Conservation (phyloP, 2,797 vertebrate genomes). For the Cottoperca gobio region DNA sequence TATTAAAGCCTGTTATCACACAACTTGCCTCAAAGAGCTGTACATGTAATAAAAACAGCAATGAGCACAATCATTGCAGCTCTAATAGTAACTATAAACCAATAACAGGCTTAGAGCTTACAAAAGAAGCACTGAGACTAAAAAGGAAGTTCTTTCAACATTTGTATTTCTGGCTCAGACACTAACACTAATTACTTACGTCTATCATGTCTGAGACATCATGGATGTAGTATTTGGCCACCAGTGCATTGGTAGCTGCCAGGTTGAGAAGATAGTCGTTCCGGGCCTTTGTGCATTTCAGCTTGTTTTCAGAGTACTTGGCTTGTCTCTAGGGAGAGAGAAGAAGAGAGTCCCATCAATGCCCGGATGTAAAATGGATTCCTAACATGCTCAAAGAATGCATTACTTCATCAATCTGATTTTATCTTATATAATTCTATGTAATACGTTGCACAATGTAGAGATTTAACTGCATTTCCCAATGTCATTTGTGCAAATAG, state of each 20-base stretch:
- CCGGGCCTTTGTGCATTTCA: slow-evolving; percentile 98
- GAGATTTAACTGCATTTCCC: slow-evolving; percentile 11
- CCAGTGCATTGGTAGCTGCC: slow-evolving; percentile 93
- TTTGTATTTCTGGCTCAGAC: not conserved
- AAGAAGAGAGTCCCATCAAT: slow-evolving; percentile 46
- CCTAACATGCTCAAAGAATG: slow-evolving; percentile 47
- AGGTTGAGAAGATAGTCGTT: slow-evolving; percentile 98
- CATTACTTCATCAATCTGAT: slow-evolving; percentile 44
- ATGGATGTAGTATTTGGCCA: slow-evolving; percentile 98
- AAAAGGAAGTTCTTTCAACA: not conserved
- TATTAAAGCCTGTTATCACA: no score
- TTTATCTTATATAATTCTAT: slow-evolving; percentile 35
- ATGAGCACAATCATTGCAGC: no score
- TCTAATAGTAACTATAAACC: not conserved
- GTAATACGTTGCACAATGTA: slow-evolving; percentile 7
- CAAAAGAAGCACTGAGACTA: not conserved
- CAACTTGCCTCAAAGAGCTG: no score
- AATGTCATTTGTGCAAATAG: slow-evolving; percentile 19
- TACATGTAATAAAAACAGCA: no score
- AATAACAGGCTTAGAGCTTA: not conserved
- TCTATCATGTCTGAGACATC: slow-evolving; percentile 98
- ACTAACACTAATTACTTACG: slow-evolving; percentile 82
- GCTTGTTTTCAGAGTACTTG: slow-evolving; percentile 99
- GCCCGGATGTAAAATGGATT: slow-evolving; percentile 46
- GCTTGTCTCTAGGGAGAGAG: slow-evolving; percentile 91